These are phyloP conservation scores for Clitarchus hookeri DNA, from an alignment of 2,888 invertebrate species.

Conservation along the genomic window DNA sequence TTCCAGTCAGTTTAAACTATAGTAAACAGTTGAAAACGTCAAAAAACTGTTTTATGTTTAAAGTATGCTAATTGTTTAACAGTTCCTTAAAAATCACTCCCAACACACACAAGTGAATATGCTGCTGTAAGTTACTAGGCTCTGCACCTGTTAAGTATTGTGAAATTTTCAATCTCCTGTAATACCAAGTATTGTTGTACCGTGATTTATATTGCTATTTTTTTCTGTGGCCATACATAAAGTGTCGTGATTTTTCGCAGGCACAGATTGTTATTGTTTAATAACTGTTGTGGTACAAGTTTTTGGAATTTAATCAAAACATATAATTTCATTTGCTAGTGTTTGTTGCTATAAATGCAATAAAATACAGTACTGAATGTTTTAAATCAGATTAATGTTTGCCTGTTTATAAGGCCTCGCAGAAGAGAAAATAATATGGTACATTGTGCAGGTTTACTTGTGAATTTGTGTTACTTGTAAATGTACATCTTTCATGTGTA, in stretches of 20 bases:
- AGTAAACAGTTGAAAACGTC: background rate
- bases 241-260: background rate
- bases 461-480: too few species aligned
- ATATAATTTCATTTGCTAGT: background rate
- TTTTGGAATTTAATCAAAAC: background rate
- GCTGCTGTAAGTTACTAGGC: background rate
- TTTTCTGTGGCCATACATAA: background rate
- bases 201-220: background rate
- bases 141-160: background rate
- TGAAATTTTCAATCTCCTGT: background rate
- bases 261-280: background rate
- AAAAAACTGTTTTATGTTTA: slow-evolving; percentile 11
- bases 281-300: background rate
- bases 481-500: background rate
- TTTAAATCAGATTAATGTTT: background rate
- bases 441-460: too few species aligned
- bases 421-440: background rate
- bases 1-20: background rate
- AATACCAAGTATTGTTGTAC: background rate
- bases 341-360: background rate
- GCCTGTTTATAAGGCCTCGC: background rate
- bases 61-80: background rate
- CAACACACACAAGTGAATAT: background rate
- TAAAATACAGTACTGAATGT: background rate
- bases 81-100: background rate